These are phyloP conservation scores for Todiramphus saurophagus DNA, from an alignment of 2,113 vertebrate genomes.

Conservation along the genomic window DNA sequence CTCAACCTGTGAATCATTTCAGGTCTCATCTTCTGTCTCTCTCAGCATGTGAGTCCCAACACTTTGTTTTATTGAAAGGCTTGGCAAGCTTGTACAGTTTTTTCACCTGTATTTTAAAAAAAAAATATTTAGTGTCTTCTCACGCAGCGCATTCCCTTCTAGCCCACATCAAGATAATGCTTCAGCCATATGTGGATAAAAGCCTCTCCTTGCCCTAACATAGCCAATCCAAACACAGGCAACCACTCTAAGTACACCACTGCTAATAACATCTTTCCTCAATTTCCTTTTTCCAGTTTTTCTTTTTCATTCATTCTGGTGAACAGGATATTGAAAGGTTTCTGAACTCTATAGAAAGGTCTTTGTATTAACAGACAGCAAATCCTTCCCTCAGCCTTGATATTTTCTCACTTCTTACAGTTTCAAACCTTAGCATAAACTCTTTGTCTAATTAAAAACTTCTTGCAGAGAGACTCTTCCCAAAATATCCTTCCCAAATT, in stretches of 20 bases:
- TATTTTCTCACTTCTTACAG: background rate
- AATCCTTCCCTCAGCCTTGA: background rate
- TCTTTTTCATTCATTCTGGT: background rate
- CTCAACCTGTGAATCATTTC: background rate
- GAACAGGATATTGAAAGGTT: slow-evolving; percentile 31
- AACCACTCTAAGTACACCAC: background rate
- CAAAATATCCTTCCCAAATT: background rate
- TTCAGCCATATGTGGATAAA: background rate
- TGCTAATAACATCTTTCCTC: background rate
- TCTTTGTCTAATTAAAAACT: background rate
- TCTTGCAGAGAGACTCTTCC: background rate
- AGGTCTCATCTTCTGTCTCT: background rate
- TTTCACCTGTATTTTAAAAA: background rate
- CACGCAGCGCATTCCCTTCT: background rate
- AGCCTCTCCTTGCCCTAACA: background rate
- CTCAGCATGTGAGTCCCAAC: background rate
- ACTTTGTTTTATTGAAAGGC: background rate
- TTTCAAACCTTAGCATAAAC: background rate
- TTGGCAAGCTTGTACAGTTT: background rate
- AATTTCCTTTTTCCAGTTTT: slow-evolving; percentile 5
- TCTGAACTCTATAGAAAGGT: background rate
- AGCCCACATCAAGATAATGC: slow-evolving; percentile 2
- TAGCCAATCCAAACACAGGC: background rate
- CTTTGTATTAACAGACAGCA: background rate
- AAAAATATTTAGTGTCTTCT: background rate